Percentiles rank a stretch among this genome's conserved stretches.
Evolutionary conservation across 2,113 vertebrate genomes (phyloP).

Genomic region (Capreolus pygargus): DNA sequence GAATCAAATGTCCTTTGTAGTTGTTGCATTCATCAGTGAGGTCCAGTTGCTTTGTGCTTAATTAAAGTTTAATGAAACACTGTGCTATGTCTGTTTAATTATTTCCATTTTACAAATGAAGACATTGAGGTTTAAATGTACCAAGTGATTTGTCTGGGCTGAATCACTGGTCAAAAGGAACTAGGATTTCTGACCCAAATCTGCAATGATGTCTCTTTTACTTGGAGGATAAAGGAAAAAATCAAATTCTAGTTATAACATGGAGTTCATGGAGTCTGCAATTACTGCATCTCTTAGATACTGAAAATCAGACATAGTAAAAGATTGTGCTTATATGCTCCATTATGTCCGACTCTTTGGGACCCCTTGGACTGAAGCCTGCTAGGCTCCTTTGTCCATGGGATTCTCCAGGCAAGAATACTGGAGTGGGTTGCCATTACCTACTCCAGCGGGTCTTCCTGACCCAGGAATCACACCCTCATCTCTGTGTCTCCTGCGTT

Average conservation of each 20-base stretch:
- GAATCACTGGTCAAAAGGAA: neutral
- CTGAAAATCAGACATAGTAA: neutral
- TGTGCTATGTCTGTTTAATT: neutral
- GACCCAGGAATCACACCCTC: neutral
- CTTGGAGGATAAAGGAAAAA: neutral
- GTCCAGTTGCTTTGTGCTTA: neutral
- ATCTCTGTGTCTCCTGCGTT: neutral
- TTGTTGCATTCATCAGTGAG: neutral
- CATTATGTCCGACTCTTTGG: rapidly evolving
- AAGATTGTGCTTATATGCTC: neutral
- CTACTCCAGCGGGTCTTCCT: neutral
- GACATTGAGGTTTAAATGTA: neutral
- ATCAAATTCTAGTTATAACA: neutral
- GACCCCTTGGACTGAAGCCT: neutral
- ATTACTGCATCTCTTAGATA: neutral
- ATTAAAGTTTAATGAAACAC: neutral
- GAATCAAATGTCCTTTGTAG: neutral
- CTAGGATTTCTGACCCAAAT: neutral
- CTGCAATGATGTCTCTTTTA: neutral
- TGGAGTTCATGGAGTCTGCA: neutral
- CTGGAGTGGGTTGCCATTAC: neutral
- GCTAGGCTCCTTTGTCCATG: neutral
- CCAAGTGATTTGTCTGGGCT: neutral
- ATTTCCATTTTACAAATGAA: neutral
- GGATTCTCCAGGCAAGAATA: neutral